phyloP scores from a whole-genome alignment of 2,797 vertebrate genomes.

The Hemibagrus guttatus region DNA sequence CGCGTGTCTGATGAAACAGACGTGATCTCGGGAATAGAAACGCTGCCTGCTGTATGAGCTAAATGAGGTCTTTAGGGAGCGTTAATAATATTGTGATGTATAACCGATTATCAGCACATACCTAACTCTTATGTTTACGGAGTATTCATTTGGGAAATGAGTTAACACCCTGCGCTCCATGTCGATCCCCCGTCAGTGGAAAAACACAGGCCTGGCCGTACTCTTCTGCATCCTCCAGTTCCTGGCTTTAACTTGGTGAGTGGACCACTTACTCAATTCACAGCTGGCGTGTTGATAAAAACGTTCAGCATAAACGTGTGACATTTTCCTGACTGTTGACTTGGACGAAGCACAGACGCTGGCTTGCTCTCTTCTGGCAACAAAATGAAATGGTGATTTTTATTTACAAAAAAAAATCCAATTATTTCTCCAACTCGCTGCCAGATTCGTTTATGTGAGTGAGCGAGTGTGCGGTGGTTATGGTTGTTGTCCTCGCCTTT shows the following conservation, averaged over 20 bases:
- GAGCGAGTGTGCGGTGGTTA: constrained; percentile 30
- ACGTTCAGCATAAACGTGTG: constrained; percentile 24
- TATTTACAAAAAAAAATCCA: constrained; percentile 38
- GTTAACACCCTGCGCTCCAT: neutral
- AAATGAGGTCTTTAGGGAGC: neutral
- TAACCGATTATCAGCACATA: constrained; percentile 12
- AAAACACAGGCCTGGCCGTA: constrained; percentile 77
- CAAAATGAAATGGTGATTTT: constrained; percentile 36
- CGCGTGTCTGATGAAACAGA: neutral
- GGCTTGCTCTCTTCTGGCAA: constrained; percentile 29
- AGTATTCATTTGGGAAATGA: neutral
- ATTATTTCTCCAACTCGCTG: constrained; percentile 54
- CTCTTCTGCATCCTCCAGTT: constrained; percentile 88
- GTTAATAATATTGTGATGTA: neutral
- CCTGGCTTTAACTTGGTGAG: constrained; percentile 87
- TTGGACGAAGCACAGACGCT: constrained; percentile 38
- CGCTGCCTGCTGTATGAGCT: neutral
- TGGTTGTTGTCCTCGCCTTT: constrained; percentile 29
- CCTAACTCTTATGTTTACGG: neutral
- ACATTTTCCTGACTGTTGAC: constrained; percentile 40
- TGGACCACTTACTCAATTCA: constrained; percentile 40
- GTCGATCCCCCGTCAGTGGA: constrained; percentile 74
- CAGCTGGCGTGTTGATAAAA: constrained; percentile 26
- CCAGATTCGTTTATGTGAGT: constrained; percentile 46
- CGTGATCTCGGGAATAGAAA: neutral